phyloP scores from a whole-genome alignment of 2,888 invertebrate genomes.

The Tachina grossa region DNA sequence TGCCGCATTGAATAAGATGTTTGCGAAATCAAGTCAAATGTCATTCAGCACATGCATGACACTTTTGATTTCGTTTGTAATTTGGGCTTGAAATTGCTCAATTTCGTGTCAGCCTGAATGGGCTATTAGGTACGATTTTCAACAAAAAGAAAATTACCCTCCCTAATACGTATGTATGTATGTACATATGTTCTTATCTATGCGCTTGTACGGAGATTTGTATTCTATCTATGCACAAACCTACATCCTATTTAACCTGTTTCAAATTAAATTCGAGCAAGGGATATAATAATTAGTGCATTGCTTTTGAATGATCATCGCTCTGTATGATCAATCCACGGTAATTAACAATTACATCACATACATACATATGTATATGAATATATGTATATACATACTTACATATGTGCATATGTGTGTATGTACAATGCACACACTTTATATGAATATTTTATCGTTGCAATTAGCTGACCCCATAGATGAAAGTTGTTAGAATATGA shows the following conservation, averaged over 20 bases:
- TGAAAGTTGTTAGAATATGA: background rate
- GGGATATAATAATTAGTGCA: constrained; percentile 1
- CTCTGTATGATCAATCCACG: constrained; percentile 46
- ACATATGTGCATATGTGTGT: too few species aligned
- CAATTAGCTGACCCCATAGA: background rate
- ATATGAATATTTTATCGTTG: background rate
- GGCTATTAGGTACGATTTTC: too few species aligned
- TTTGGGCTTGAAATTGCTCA: too few species aligned
- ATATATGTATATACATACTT: too few species aligned
- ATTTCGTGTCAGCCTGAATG: too few species aligned
- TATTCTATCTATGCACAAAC: background rate
- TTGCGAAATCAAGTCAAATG: too few species aligned
- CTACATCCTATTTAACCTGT: background rate
- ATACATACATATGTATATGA: too few species aligned
- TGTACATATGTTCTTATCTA: background rate
- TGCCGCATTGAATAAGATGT: too few species aligned
- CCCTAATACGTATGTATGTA: background rate
- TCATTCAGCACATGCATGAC: too few species aligned
- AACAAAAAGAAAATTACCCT: too few species aligned
- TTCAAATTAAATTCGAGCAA: constrained; percentile 23
- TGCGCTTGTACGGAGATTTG: background rate
- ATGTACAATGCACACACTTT: too few species aligned
- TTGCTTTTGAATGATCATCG: background rate
- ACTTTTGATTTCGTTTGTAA: too few species aligned
- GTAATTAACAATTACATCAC: constrained; percentile 39